Evolutionary conservation across 2,888 invertebrate species (phyloP), one percentile per base, ranked within the genome.

Genomic region (Spatulosminthurus flaviceps): DNA sequence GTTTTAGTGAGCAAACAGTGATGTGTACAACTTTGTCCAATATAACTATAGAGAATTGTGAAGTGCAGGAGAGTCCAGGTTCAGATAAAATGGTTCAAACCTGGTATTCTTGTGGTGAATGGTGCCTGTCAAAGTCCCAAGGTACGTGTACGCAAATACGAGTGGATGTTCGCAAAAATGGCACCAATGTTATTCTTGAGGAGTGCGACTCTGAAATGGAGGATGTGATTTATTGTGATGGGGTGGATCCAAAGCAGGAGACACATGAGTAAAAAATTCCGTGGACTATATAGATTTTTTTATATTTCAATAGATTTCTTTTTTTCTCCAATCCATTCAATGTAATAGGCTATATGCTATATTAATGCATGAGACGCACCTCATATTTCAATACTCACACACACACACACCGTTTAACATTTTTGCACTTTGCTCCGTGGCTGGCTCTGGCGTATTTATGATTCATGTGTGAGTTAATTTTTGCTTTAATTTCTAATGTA

Each of bases 81-180:
- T 51, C 34, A 7, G 9, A 34, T 4, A 34, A 9, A 4, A 34
- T 34, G 34, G 82, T 82, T n/a, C 80, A 78, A 21, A 92, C 90
- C 69, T 95, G 95, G 95, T 94, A 94, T 73, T 95, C 95, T 77
- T 96, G 96, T 86, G 95, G 95, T 0, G 72, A 96, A 87, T 96
- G 95, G 95, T 96, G 96, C 84, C 90, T 96, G 79, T 95, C 95
- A 87, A 95, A 96, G 87, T 95, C 95, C 0, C 94, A 95, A 0
- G 95, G 95, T 0, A 92, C 94, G 60, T 96, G 95, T 89, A 92
- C 94, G 82, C 95, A 95, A 87, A 95, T 96, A 86, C 94, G 93
- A 88, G 96, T 96, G 5, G 95, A 94, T 87, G 91, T 95, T 0
- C 91, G 96, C 77, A 91, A 91, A 84, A 95, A 95, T 86, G 95